Conservation (phyloP, 2,113 vertebrate genomes). For the Ivindomyrus marchei region DNA sequence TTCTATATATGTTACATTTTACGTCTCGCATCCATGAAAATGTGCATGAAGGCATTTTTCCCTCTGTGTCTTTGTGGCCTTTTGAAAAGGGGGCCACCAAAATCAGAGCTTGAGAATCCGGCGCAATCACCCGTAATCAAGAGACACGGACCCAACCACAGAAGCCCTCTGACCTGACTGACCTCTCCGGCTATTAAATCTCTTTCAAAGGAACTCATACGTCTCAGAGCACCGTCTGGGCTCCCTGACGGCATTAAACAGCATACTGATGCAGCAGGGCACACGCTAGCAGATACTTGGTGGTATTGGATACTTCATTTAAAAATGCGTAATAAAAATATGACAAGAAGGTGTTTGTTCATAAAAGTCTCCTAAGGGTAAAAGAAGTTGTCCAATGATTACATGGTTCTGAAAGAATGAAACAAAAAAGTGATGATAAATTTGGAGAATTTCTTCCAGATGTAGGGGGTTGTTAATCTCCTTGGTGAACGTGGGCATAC, state of each 20-base stretch:
- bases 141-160: not conserved
- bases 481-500: slow-evolving; percentile 16
- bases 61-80: not conserved
- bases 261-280: not conserved
- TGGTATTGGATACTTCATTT: not conserved
- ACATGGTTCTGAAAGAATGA: not conserved
- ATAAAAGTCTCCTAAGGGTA: not conserved
- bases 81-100: not conserved
- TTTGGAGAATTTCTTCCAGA: slow-evolving; percentile 41
- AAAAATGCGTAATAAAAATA: not conserved
- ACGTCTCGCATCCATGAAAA: not conserved
- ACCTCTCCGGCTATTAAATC: not conserved
- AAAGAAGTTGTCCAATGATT: not conserved
- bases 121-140: not conserved
- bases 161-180: not conserved
- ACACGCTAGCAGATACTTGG: not conserved
- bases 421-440: slow-evolving; percentile 24
- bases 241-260: not conserved
- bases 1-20: not conserved
- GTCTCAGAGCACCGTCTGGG: not conserved
- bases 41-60: not conserved
- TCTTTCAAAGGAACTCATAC: not conserved
- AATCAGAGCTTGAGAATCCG: not conserved
- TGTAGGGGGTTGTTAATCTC: slow-evolving; percentile 31
- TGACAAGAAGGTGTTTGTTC: not conserved